A percentile compares a stretch with the other conserved stretches of the same genome.
Conservation (phyloP, 1,140 invertebrate species). For the Zophobas morio region DNA sequence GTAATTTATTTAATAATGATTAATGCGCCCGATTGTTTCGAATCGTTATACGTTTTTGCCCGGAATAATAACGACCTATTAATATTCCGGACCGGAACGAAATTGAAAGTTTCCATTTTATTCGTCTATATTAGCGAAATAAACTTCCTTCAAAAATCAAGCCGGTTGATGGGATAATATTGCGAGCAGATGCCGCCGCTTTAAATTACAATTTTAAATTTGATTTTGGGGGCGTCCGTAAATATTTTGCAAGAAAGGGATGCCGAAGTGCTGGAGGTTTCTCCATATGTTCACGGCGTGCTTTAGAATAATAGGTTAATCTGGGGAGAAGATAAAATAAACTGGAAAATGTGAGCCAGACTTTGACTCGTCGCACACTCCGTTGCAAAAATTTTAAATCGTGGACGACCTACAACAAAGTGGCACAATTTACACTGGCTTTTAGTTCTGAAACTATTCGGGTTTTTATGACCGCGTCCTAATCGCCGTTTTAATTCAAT, state of each 20-base stretch:
- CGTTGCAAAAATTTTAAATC: too few species aligned
- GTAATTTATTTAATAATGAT: conserved; percentile 34
- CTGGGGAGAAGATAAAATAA: background rate
- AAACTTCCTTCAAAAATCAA: conserved; percentile 21
- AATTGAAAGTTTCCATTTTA: conserved; percentile 9
- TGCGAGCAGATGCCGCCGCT: conserved; percentile 6
- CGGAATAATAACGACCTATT: conserved; percentile 16
- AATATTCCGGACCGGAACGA: conserved; percentile 2
- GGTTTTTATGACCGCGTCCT: too few species aligned
- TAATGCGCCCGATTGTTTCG: conserved; percentile 5
- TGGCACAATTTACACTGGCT: too few species aligned
- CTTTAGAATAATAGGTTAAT: too few species aligned
- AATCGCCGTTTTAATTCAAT: too few species aligned
- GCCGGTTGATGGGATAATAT: conserved; percentile 14
- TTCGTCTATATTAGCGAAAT: conserved; percentile 14
- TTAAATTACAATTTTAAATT: conserved; percentile 27
- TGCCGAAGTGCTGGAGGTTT: background rate
- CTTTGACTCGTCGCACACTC: too few species aligned
- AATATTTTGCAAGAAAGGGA: background rate
- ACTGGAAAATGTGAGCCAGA: background rate
- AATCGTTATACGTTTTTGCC: background rate
- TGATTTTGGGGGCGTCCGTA: conserved; percentile 11
- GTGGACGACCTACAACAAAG: too few species aligned
- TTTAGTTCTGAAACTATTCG: too few species aligned
- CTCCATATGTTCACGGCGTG: too few species aligned